Percentiles rank a stretch among this genome's conserved stretches.
Evolutionary conservation across 2,113 vertebrate genomes (phyloP).

Genomic region (Galbula dea): DNA sequence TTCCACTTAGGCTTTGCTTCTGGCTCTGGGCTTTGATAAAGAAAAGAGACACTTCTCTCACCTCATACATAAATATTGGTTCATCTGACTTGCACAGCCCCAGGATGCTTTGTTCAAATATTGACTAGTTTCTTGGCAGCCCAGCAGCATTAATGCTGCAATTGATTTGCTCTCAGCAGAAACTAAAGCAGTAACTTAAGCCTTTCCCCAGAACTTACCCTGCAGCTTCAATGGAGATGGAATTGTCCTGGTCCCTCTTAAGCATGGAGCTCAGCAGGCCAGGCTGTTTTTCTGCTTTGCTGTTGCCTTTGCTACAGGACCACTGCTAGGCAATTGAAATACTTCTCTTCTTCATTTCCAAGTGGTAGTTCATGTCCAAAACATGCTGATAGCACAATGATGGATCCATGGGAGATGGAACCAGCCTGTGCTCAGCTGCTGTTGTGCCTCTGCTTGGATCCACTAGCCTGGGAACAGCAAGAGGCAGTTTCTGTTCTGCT

Average conservation of each 20-base stretch:
- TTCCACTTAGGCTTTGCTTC: not conserved
- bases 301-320: not conserved
- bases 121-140: not conserved
- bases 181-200: not conserved
- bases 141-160: not conserved
- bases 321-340: not conserved
- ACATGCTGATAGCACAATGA: rapidly evolving
- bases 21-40: not conserved
- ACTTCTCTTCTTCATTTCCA: not conserved
- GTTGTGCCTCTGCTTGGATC: not conserved
- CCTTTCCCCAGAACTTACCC: not conserved
- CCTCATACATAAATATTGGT: not conserved
- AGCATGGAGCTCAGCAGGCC: not conserved
- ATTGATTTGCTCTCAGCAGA: not conserved
- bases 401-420: not conserved
- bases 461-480: not conserved
- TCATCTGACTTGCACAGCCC: not conserved
- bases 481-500: not conserved
- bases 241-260: not conserved
- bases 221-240: not conserved
- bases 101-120: not conserved
- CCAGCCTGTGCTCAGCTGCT: not conserved
- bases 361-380: not conserved
- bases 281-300: not conserved
- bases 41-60: not conserved